These are phyloP conservation scores for Thryonomys swinderianus DNA, from an alignment of 2,113 vertebrate species.

Conservation along the genomic window DNA sequence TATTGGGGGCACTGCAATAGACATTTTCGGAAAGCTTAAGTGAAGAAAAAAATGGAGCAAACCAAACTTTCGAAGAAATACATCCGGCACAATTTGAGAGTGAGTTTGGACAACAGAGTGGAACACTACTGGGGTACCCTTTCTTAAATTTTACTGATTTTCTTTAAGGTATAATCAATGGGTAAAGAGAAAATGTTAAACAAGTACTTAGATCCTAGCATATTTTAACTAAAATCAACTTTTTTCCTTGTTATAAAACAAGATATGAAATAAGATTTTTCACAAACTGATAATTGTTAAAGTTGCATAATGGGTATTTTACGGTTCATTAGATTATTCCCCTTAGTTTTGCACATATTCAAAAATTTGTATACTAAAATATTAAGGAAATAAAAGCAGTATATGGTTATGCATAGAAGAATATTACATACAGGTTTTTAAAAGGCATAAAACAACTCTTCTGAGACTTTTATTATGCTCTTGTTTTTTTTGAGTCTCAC, in stretches of 20 bases:
- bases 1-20: not conserved
- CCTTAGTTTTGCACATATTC: not conserved
- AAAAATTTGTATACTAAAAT: conserved; percentile 1
- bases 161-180: not conserved
- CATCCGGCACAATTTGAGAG: not conserved
- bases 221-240: conserved; percentile 19
- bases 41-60: not conserved
- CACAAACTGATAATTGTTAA: not conserved
- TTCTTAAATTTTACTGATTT: conserved; percentile 18
- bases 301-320: not conserved
- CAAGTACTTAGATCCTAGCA: not conserved
- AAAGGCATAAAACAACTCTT: conserved; percentile 38
- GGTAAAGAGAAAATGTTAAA: conserved; percentile 37
- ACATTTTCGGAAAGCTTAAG: not conserved
- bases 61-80: not conserved
- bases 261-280: not conserved
- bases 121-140: not conserved
- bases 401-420: not conserved
- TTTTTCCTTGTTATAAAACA: conserved; percentile 17
- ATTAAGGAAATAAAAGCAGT: conserved; percentile 23
- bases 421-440: not conserved
- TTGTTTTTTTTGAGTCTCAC: too few species aligned
- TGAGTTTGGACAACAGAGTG: not conserved
- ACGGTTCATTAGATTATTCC: not conserved
- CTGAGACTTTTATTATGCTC: not conserved